Conservation (phyloP, 2,113 vertebrate species). For the Colaptes auratus region DNA sequence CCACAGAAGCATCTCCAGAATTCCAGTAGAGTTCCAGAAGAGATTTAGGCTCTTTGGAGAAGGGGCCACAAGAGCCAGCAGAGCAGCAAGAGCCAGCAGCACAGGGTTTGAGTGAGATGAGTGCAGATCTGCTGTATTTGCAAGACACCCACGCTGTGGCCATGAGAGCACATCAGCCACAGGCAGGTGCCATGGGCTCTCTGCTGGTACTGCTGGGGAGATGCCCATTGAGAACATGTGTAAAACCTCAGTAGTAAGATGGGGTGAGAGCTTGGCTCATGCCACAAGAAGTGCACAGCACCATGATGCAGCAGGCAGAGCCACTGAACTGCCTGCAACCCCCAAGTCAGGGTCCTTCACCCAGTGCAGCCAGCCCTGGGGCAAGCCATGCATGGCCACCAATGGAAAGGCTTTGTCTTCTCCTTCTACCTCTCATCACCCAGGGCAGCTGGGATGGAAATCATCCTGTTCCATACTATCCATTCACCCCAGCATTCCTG, state of each 20-base stretch:
- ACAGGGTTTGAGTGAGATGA: background rate
- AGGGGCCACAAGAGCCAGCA: background rate
- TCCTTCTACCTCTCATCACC: background rate
- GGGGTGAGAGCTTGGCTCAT: background rate
- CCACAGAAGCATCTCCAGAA: fast-evolving
- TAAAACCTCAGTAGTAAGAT: background rate
- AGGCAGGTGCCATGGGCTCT: background rate
- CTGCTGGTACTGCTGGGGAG: background rate
- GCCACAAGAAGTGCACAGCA: background rate
- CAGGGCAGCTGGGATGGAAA: fast-evolving
- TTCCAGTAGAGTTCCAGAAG: fast-evolving
- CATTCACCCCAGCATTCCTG: fast-evolving
- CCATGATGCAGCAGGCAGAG: fast-evolving
- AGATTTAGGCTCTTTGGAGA: background rate
- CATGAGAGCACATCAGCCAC: background rate
- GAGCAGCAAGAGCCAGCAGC: background rate
- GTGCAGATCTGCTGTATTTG: background rate
- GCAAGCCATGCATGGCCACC: background rate
- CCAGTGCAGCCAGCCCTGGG: background rate
- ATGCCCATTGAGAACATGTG: fast-evolving
- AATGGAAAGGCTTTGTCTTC: background rate
- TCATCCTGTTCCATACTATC: fast-evolving
- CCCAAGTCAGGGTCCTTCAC: fast-evolving
- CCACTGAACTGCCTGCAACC: background rate
- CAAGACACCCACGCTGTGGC: fast-evolving